Conservation (phyloP, 2,797 vertebrate species). For the Scarus forsteni region DNA sequence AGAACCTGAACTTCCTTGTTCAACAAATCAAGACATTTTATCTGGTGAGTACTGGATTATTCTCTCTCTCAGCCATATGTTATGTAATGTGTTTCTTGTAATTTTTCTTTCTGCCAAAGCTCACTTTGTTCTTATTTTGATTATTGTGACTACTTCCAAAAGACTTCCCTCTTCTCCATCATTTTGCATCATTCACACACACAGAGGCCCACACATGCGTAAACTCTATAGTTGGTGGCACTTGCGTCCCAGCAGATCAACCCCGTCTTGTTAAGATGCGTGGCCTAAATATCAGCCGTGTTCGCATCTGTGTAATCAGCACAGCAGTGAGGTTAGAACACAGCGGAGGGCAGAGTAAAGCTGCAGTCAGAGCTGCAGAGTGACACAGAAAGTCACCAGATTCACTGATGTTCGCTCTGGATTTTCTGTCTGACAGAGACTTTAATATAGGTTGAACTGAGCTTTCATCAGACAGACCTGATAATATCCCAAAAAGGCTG, state of each 20-base stretch:
- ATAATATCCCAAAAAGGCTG: slow-evolving; percentile 12
- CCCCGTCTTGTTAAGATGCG: slow-evolving; percentile 64
- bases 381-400: slow-evolving; percentile 50
- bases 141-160: slow-evolving; percentile 33
- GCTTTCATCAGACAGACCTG: slow-evolving; percentile 21
- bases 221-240: slow-evolving; percentile 18
- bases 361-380: slow-evolving; percentile 30
- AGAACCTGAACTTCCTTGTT: slow-evolving; percentile 91
- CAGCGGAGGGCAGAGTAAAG: slow-evolving; percentile 41
- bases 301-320: slow-evolving; percentile 75
- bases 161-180: slow-evolving; percentile 13
- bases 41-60: slow-evolving; percentile 84
- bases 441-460: slow-evolving; percentile 23
- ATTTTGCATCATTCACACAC: slow-evolving; percentile 22
- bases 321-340: slow-evolving; percentile 31
- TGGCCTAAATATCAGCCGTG: slow-evolving; percentile 79
- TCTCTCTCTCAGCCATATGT: background rate
- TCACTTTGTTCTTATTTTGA: slow-evolving; percentile 19
- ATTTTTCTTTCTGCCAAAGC: slow-evolving; percentile 2
- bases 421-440: slow-evolving; percentile 35
- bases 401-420: slow-evolving; percentile 12
- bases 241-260: slow-evolving; percentile 53
- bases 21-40: slow-evolving; percentile 94
- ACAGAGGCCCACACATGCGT: slow-evolving; percentile 9
- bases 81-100: slow-evolving; percentile 7